Evolutionary conservation across 2,888 invertebrate genomes (phyloP).

Genomic region (Carabus problematicus): DNA sequence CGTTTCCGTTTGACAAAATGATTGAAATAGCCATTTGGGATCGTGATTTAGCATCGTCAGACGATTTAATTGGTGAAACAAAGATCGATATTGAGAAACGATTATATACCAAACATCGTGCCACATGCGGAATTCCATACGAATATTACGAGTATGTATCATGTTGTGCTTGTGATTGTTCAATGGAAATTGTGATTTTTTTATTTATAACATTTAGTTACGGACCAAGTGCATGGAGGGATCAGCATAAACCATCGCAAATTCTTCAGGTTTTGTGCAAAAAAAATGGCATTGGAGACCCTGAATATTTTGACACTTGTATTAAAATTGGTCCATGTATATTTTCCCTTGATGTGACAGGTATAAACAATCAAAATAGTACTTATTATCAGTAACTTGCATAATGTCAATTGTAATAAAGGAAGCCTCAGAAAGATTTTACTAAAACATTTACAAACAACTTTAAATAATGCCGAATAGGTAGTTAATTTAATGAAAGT

Average conservation of each 20-base stretch:
- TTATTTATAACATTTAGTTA: slow-evolving; percentile 53
- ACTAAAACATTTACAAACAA: not conserved
- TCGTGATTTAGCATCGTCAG: slow-evolving; percentile 70
- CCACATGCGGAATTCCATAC: slow-evolving; percentile 76
- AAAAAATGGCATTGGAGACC: slow-evolving; percentile 67
- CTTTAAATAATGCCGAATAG: not conserved
- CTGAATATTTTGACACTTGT: slow-evolving; percentile 61
- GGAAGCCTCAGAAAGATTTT: not conserved
- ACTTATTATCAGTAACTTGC: not conserved
- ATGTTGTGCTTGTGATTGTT: not conserved
- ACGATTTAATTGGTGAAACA: slow-evolving; percentile 86
- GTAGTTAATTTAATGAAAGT: too few species aligned
- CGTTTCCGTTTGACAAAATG: slow-evolving; percentile 77
- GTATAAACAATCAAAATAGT: not conserved
- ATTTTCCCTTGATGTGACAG: slow-evolving; percentile 3
- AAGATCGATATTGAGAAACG: slow-evolving; percentile 87
- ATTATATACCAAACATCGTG: slow-evolving; percentile 80
- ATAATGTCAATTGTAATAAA: not conserved
- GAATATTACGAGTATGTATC: slow-evolving; percentile 71
- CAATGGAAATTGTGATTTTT: slow-evolving; percentile 2
- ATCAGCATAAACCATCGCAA: slow-evolving; percentile 72
- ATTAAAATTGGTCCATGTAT: slow-evolving; percentile 61
- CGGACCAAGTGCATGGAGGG: slow-evolving; percentile 82
- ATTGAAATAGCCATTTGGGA: slow-evolving; percentile 79
- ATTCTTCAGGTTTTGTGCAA: slow-evolving; percentile 76